Evolutionary conservation across 2,797 vertebrate species (phyloP).

Genomic region (Ibycter americanus): DNA sequence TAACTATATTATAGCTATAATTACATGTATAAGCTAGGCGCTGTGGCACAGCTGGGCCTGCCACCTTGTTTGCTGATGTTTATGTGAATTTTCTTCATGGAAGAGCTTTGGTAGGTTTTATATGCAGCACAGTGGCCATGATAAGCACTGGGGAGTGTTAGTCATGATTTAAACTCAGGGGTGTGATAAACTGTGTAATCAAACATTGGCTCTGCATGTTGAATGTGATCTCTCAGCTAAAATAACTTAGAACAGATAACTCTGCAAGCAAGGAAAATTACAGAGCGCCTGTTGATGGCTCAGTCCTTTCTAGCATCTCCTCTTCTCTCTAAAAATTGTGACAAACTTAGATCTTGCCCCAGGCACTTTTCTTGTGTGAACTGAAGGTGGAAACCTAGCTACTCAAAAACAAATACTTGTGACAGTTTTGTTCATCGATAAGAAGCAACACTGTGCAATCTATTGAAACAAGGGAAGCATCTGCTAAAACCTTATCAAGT

Average conservation of each 20-base stretch:
- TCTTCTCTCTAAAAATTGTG: background rate
- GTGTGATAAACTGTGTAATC: conserved; percentile 43
- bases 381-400: background rate
- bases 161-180: conserved; percentile 45
- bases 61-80: background rate
- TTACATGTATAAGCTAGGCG: background rate
- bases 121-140: background rate
- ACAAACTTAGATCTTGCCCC: background rate
- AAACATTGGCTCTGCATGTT: background rate
- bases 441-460: background rate
- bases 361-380: background rate
- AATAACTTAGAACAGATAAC: background rate
- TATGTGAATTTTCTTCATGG: background rate
- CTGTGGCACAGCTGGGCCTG: background rate
- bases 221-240: background rate
- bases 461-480: background rate
- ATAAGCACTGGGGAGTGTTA: background rate
- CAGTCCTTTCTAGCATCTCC: background rate
- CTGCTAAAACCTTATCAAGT: background rate
- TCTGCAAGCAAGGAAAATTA: background rate
- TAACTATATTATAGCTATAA: background rate
- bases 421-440: background rate
- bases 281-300: background rate
- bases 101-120: background rate
- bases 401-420: background rate